Evolutionary conservation across 2,888 invertebrate species (phyloP), one percentile per base, ranked within the genome.

Genomic region (Griposia aprilina): DNA sequence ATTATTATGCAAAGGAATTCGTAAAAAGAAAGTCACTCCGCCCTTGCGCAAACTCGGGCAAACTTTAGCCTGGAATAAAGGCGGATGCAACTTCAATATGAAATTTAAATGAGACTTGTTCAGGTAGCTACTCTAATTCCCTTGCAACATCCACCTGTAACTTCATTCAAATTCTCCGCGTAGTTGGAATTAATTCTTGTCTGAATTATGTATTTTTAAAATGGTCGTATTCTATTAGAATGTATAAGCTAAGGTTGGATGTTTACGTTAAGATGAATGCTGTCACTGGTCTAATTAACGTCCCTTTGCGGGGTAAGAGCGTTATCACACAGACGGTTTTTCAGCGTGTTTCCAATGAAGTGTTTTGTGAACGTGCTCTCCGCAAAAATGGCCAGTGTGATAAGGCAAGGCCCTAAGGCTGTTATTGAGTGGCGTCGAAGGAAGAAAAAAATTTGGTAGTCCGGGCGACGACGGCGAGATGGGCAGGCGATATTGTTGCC

Each of bases 51-150:
- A 89, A 91, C 89, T 90, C 84, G 52, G 66, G 82, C 82, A 85
- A 90, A 91, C 89, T 90, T 91, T 77, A 76, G 17, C 78, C 72
- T 79, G 83, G 83, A 89, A 91, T 90, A 90, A 92, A 90, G 88
- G 87, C 88, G 89, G 90, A 92, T 93, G 92, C 93, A 92, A 91
- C 91, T 92, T 89, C 90, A 90, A 91, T 92, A 92, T 94, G 93
- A 93, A 94, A 93, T 94, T 93, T 92, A 93, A 92, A 94, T 94
- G 92, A 93, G 92, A 77, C 88, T 83, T 82, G 89, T 90, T 91
- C 90, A 90, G 89, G 90, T 89, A 89, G 82, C 74, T 86, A 87
- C 82, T 90, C 90, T 91, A 91, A 92, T 91, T 92, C 91, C 84
- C 88, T 89, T 86, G 90, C 89, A 90, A 91, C 91, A 92, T 93